Percentiles rank a stretch among this genome's conserved stretches.
Evolutionary conservation across 2,888 invertebrate genomes (phyloP).

Genomic region (Vannuccia rotundouncinata): DNA sequence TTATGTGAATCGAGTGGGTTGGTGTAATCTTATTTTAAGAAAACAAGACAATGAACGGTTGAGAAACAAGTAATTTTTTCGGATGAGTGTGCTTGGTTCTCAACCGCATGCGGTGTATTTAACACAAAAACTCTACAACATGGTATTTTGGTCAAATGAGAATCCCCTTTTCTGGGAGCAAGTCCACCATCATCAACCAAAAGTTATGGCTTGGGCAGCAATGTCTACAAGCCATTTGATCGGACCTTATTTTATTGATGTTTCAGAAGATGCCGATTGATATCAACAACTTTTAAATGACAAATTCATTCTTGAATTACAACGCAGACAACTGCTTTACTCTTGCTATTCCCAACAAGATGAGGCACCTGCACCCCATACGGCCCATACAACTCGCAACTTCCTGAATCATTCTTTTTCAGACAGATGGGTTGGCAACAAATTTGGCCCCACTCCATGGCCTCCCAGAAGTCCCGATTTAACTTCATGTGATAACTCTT

Average conservation of each 20-base stretch:
- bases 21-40: no score
- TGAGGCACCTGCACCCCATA: neutral
- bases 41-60: no score
- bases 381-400: neutral
- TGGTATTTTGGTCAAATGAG: neutral
- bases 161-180: neutral
- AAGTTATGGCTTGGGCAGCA: neutral
- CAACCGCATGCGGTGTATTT: no score
- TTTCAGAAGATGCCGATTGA: neutral
- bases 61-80: no score
- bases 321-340: neutral
- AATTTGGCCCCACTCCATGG: neutral
- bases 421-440: neutral
- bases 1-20: no score
- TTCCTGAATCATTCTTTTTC: neutral
- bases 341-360: neutral
- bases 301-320: neutral
- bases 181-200: neutral
- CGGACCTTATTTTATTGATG: neutral
- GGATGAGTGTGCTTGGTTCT: no score
- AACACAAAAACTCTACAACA: no score
- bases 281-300: neutral
- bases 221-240: neutral
- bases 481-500: neutral
- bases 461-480: no score